These are phyloP conservation scores for Limnephilus lunatus DNA, from an alignment of 2,888 invertebrate species.

Conservation along the genomic window DNA sequence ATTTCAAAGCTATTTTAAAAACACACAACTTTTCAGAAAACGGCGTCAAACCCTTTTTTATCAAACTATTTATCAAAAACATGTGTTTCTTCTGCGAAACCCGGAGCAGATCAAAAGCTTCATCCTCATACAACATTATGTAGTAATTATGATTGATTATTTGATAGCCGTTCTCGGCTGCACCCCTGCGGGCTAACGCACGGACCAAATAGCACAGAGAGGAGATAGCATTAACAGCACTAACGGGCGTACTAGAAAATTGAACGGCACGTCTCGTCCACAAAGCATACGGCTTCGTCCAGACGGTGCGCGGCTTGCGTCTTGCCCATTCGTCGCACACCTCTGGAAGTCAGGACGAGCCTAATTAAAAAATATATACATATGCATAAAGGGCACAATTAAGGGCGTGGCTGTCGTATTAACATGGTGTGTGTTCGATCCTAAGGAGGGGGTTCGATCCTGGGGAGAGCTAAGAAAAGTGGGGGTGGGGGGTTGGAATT, in stretches of 20 bases:
- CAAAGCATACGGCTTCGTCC: background rate
- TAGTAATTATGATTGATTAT: background rate
- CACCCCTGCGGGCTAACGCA: slow-evolving; percentile 3
- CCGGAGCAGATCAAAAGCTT: background rate
- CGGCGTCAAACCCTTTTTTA: background rate
- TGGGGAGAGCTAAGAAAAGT: too few species aligned
- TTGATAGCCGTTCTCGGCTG: background rate
- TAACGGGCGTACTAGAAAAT: slow-evolving; percentile 35
- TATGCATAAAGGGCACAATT: too few species aligned
- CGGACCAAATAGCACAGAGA: slow-evolving; percentile 20
- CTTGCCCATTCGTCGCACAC: too few species aligned
- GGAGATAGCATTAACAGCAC: slow-evolving; percentile 9
- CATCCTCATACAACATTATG: background rate
- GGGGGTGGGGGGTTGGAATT: too few species aligned
- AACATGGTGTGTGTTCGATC: too few species aligned
- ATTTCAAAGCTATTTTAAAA: too few species aligned
- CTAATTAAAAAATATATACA: too few species aligned
- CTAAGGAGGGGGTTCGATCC: too few species aligned
- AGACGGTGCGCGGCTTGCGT: background rate
- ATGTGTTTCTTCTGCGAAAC: background rate
- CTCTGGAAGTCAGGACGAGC: too few species aligned
- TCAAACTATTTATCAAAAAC: background rate
- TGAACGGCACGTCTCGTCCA: slow-evolving; percentile 7
- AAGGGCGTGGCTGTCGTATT: too few species aligned
- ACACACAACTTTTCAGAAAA: too few species aligned